These are phyloP conservation scores for Andrena bicolor DNA, from an alignment of 2,888 invertebrate genomes.

Conservation along the genomic window DNA sequence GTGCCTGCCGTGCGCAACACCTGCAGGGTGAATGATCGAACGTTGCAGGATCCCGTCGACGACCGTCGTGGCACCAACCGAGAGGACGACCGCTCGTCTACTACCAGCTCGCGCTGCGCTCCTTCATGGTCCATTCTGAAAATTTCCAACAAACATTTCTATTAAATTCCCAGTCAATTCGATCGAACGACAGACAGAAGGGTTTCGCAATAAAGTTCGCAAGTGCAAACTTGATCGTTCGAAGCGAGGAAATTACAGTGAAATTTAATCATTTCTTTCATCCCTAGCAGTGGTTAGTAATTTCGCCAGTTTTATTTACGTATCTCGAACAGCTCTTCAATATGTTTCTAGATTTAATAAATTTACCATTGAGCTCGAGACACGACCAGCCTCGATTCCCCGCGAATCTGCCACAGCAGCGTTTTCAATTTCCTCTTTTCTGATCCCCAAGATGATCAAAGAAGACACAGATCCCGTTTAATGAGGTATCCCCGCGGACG, in stretches of 20 bases:
- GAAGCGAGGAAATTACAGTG: no score
- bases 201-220: no score
- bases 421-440: slow-evolving; percentile 7
- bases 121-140: slow-evolving; percentile 80
- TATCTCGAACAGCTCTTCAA: no score
- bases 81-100: slow-evolving; percentile 68
- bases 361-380: no score
- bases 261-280: no score
- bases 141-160: slow-evolving; percentile 30
- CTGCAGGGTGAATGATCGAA: slow-evolving; percentile 69
- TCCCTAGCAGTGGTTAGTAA: no score
- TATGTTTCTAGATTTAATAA: no score
- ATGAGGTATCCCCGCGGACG: background rate
- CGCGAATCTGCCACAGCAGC: background rate
- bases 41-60: slow-evolving; percentile 66
- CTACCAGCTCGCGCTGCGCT: slow-evolving; percentile 68
- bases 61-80: slow-evolving; percentile 56
- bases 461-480: slow-evolving; percentile 1
- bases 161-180: background rate
- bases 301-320: no score
- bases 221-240: no score
- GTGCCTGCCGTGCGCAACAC: slow-evolving; percentile 70
- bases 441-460: slow-evolving; percentile 12
- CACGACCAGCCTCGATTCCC: background rate
- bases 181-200: no score